Percentiles rank a stretch among this genome's conserved stretches.
Conservation (phyloP, 2,797 vertebrate genomes). For the Glyptemys insculpta region DNA sequence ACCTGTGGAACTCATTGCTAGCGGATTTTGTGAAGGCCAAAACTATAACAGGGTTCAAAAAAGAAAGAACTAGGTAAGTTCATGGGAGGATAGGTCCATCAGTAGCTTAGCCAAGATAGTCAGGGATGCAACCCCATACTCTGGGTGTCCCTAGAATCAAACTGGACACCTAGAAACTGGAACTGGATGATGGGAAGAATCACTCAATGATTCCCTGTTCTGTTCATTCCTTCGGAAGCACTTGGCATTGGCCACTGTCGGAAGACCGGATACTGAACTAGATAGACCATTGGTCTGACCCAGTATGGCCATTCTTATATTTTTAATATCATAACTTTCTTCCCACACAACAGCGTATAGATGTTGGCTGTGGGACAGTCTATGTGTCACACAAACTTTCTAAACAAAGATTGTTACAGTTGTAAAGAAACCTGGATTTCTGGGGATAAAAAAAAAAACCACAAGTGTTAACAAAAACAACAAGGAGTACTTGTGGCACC, state of each 20-base stretch:
- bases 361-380: background rate
- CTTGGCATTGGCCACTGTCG: background rate
- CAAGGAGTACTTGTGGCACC: too few species aligned
- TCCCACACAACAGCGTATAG: background rate
- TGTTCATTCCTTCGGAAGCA: background rate
- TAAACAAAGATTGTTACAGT: constrained; percentile 3
- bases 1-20: background rate
- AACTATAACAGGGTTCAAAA: background rate
- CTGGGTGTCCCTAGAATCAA: background rate
- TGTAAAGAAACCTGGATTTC: constrained; percentile 18
- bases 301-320: background rate
- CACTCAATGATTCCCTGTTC: background rate
- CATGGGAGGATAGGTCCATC: background rate
- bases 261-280: background rate
- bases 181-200: background rate
- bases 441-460: constrained; percentile 47
- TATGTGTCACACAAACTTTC: constrained; percentile 20
- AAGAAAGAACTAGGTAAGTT: background rate
- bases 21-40: background rate
- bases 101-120: background rate
- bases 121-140: background rate
- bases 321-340: background rate
- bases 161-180: background rate
- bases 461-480: background rate
- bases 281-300: background rate